phyloP scores from a whole-genome alignment of 2,113 vertebrate species.

The Nycticryphes semicollaris region DNA sequence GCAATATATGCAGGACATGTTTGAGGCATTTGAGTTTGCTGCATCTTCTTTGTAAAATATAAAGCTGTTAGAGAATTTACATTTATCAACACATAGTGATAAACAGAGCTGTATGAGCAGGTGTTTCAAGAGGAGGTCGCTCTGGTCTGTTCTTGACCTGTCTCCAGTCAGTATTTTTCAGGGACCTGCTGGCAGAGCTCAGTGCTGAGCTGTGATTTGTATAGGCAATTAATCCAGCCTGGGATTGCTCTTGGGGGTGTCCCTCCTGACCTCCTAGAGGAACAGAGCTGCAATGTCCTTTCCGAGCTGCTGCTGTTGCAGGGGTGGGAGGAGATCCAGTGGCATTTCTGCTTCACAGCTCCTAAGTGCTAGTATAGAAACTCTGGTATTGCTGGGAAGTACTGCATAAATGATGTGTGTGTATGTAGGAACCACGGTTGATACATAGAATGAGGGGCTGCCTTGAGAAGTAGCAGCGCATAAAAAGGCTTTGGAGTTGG shows the following conservation, averaged over 20 bases:
- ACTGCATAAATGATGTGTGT: background rate
- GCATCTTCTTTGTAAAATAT: background rate
- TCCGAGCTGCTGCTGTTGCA: background rate
- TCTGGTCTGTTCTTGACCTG: background rate
- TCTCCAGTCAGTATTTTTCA: background rate
- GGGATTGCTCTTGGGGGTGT: background rate
- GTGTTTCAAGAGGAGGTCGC: background rate
- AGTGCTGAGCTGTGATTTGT: background rate
- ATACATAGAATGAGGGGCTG: background rate
- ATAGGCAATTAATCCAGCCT: background rate
- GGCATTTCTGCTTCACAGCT: background rate
- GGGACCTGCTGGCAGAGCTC: background rate
- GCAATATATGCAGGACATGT: background rate
- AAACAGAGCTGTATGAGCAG: background rate
- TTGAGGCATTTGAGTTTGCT: background rate
- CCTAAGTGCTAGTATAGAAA: background rate
- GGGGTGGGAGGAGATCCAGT: background rate
- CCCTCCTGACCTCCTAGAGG: background rate
- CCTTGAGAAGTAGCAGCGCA: background rate
- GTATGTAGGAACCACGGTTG: background rate
- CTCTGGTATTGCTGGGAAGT: background rate
- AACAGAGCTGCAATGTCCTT: background rate
- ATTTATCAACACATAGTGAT: background rate
- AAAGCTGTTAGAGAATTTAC: background rate
- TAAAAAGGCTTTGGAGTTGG: background rate